These are phyloP conservation scores for Dolichallabes microphthalmus DNA, from an alignment of 2,113 vertebrate genomes.

Conservation along the genomic window DNA sequence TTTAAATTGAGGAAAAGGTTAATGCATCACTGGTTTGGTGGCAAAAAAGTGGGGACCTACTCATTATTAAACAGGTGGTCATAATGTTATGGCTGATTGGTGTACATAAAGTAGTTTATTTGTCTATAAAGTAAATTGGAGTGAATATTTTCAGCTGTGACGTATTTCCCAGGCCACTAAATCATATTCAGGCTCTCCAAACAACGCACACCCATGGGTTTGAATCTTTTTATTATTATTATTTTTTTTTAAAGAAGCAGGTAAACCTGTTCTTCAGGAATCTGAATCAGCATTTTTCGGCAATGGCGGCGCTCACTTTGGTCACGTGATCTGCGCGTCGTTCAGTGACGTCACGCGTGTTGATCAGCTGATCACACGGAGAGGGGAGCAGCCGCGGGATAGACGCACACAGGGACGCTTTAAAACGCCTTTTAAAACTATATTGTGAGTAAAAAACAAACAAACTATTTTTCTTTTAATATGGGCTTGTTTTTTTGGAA, in stretches of 20 bases:
- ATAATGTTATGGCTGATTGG: too few species aligned
- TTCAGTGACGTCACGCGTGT: conserved; percentile 32
- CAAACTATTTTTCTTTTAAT: neutral
- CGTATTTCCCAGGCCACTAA: neutral
- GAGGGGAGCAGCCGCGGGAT: neutral
- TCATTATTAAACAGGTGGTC: too few species aligned
- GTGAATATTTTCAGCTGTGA: too few species aligned
- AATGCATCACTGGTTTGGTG: too few species aligned
- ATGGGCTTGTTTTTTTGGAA: neutral
- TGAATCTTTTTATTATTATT: too few species aligned
- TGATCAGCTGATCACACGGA: conserved; percentile 41
- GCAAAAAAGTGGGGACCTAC: too few species aligned
- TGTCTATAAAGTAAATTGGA: too few species aligned
- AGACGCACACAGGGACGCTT: neutral
- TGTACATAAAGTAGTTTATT: too few species aligned
- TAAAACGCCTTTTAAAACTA: neutral
- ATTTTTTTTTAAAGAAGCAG: neutral
- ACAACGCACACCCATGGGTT: neutral
- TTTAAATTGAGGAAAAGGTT: too few species aligned
- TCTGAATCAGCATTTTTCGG: neutral
- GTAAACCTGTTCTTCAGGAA: neutral
- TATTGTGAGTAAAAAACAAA: conserved; percentile 30
- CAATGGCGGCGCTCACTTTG: neutral
- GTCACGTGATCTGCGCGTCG: conserved; percentile 23
- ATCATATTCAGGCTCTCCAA: neutral